Percentiles rank a stretch among this genome's conserved stretches.
These are phyloP conservation scores for Apodemia zela DNA, from an alignment of 2,888 invertebrate genomes.

Conservation along the genomic window DNA sequence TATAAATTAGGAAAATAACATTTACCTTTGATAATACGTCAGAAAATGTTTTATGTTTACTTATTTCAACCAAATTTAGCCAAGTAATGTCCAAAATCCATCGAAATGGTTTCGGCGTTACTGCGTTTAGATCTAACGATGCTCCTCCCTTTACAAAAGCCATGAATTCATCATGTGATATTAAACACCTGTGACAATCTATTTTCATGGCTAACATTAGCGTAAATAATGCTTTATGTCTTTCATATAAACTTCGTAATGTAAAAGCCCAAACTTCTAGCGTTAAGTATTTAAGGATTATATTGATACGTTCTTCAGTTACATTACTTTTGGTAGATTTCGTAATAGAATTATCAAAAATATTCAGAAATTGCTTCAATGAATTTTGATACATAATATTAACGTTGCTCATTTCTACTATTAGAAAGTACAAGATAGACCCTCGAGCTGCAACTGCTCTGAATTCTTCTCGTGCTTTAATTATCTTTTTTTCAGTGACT, in stretches of 20 bases:
- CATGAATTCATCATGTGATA: constrained; percentile 95
- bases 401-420: constrained; percentile 98
- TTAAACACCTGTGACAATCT: constrained; percentile 89
- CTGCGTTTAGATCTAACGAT: constrained; percentile 95
- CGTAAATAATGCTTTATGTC: constrained; percentile 95
- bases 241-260: constrained; percentile 94
- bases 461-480: constrained; percentile 96
- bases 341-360: constrained; percentile 96
- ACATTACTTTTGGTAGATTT: constrained; percentile 92
- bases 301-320: constrained; percentile 92
- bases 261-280: constrained; percentile 96
- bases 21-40: constrained; percentile 87
- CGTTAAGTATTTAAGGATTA: constrained; percentile 93
- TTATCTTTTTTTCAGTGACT: constrained; percentile 96
- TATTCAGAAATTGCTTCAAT: constrained; percentile 93
- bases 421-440: constrained; percentile 96
- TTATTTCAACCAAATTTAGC: constrained; percentile 96
- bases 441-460: constrained; percentile 96
- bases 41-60: constrained; percentile 88
- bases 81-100: constrained; percentile 98
- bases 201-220: constrained; percentile 97
- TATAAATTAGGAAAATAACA: neutral
- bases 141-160: constrained; percentile 98
- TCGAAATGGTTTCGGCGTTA: constrained; percentile 93
- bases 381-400: constrained; percentile 99